These are phyloP conservation scores for Diarsia brunnea DNA, from an alignment of 2,888 invertebrate genomes.

Conservation along the genomic window DNA sequence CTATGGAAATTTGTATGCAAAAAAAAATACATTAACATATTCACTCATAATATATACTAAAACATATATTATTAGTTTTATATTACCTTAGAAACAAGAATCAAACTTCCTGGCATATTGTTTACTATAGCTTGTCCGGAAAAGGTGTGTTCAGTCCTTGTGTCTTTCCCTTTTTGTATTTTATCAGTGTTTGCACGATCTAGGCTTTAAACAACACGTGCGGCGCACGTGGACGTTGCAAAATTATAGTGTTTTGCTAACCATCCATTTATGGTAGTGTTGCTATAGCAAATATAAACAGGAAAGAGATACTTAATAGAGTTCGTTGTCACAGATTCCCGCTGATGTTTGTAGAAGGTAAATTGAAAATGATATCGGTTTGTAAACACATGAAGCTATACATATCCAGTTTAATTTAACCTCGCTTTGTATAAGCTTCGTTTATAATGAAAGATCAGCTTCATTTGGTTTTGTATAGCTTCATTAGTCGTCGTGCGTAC, in stretches of 20 bases:
- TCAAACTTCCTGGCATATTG: slow-evolving; percentile 43
- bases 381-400: too few species aligned
- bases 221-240: slow-evolving; percentile 26
- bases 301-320: background rate
- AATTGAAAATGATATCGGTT: background rate
- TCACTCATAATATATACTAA: slow-evolving; percentile 10
- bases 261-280: slow-evolving; percentile 22
- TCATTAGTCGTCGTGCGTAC: too few species aligned
- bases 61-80: slow-evolving; percentile 21
- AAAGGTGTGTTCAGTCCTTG: slow-evolving; percentile 51
- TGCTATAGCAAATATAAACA: background rate
- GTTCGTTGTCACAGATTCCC: too few species aligned
- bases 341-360: too few species aligned
- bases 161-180: slow-evolving; percentile 52
- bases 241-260: slow-evolving; percentile 50
- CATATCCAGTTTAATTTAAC: too few species aligned
- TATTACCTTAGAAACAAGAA: slow-evolving; percentile 33
- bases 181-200: slow-evolving; percentile 56
- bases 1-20: slow-evolving; percentile 19
- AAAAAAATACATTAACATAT: slow-evolving; percentile 22
- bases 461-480: too few species aligned
- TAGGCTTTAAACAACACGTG: slow-evolving; percentile 46
- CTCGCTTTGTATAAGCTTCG: too few species aligned
- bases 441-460: too few species aligned
- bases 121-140: slow-evolving; percentile 32